Conservation (phyloP, 2,113 vertebrate species). For the Lepus europaeus region DNA sequence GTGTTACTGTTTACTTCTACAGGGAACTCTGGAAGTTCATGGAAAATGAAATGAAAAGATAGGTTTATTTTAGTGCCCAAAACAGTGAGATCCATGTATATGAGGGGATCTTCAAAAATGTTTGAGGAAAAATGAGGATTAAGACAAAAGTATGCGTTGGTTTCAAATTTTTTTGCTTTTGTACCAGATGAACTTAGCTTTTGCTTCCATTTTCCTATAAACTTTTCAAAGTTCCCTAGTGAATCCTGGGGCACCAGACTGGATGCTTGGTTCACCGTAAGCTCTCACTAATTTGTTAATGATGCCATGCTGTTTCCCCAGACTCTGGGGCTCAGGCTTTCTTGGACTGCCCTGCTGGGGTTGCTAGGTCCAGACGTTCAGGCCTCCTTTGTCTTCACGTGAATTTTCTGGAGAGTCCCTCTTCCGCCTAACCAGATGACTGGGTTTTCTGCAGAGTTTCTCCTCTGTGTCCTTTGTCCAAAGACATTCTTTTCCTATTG, state of each 20-base stretch:
- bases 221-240: too few relatives aligned
- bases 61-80: too few relatives aligned
- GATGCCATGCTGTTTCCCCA: neutral
- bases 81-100: too few relatives aligned
- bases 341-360: neutral
- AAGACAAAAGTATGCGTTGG: too few relatives aligned
- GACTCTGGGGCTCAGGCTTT: neutral
- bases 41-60: too few relatives aligned
- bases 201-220: neutral
- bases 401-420: neutral
- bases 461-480: constrained; percentile 16
- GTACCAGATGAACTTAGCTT: too few relatives aligned
- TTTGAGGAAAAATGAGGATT: too few relatives aligned
- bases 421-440: neutral
- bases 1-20: neutral
- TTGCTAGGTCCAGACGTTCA: neutral
- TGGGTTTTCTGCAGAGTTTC: neutral
- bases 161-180: too few relatives aligned
- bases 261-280: neutral
- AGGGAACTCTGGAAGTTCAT: too few relatives aligned
- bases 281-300: neutral
- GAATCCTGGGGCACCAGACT: too few relatives aligned
- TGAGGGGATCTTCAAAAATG: too few relatives aligned
- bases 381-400: neutral
- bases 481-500: neutral